Evolutionary conservation across 2,888 invertebrate genomes (phyloP).

Genomic region (Helobdella robusta): DNA sequence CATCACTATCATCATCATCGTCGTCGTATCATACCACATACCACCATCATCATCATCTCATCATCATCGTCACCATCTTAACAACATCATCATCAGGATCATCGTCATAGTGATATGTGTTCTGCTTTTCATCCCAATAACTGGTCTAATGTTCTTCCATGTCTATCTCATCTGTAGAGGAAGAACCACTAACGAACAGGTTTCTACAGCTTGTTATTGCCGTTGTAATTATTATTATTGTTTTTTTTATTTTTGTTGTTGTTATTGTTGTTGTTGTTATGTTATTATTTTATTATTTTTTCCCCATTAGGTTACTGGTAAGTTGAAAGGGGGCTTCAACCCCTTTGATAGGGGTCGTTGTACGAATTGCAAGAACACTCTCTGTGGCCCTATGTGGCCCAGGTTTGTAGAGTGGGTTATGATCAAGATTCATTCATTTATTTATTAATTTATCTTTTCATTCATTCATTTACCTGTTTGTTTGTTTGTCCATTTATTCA

Average conservation of each 20-base stretch:
- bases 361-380: constrained; percentile 84
- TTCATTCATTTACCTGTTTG: too few relatives aligned
- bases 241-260: constrained; percentile 2
- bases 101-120: constrained; percentile 34
- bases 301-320: constrained; percentile 70
- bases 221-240: not conserved
- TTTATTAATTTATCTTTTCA: too few relatives aligned
- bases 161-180: constrained; percentile 90
- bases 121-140: constrained; percentile 85
- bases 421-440: too few relatives aligned
- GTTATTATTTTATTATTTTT: not conserved
- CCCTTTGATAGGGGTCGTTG: constrained; percentile 92
- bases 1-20: too few relatives aligned
- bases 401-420: constrained; percentile 19
- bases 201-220: constrained; percentile 33
- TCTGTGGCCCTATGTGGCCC: constrained; percentile 61
- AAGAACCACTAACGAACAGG: constrained; percentile 95
- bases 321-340: constrained; percentile 96
- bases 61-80: too few relatives aligned
- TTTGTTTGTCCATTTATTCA: too few relatives aligned
- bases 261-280: not conserved
- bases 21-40: too few relatives aligned
- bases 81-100: constrained; percentile 37
- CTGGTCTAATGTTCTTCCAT: constrained; percentile 94
- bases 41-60: too few relatives aligned